Conservation (phyloP, 2,888 invertebrate species). For the Omphaloscelis lunosa region DNA sequence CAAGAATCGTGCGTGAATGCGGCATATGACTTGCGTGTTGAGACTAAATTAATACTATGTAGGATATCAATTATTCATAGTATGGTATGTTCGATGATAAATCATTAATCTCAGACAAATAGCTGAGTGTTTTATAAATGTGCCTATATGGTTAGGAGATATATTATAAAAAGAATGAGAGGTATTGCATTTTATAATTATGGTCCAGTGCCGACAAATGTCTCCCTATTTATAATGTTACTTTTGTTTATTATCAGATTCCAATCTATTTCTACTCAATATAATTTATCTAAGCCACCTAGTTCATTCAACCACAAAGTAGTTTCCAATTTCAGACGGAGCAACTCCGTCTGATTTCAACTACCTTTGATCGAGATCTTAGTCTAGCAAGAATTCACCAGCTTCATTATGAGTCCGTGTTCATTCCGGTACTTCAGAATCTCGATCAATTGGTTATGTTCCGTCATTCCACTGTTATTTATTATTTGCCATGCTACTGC, state of each 20-base stretch:
- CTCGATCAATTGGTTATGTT: conserved; percentile 36
- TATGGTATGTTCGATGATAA: conserved; percentile 40
- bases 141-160: background rate
- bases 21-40: conserved; percentile 32
- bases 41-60: conserved; percentile 36
- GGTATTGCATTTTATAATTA: background rate
- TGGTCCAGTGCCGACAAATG: background rate
- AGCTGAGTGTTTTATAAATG: conserved; percentile 34
- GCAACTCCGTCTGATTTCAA: background rate
- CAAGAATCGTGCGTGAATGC: conserved; percentile 12
- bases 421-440: conserved; percentile 18
- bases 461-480: conserved; percentile 28
- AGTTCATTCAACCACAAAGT: background rate
- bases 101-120: conserved; percentile 52
- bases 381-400: background rate
- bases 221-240: background rate
- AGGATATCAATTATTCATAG: conserved; percentile 54
- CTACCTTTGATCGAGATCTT: background rate
- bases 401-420: background rate
- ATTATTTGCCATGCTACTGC: conserved; percentile 42
- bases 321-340: background rate
- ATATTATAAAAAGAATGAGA: background rate
- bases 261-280: background rate
- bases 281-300: background rate
- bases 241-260: background rate